A percentile compares a stretch with the other conserved stretches of the same genome.
These are phyloP conservation scores for Melitaea cinxia DNA, from an alignment of 1,140 invertebrate species.

Conservation along the genomic window DNA sequence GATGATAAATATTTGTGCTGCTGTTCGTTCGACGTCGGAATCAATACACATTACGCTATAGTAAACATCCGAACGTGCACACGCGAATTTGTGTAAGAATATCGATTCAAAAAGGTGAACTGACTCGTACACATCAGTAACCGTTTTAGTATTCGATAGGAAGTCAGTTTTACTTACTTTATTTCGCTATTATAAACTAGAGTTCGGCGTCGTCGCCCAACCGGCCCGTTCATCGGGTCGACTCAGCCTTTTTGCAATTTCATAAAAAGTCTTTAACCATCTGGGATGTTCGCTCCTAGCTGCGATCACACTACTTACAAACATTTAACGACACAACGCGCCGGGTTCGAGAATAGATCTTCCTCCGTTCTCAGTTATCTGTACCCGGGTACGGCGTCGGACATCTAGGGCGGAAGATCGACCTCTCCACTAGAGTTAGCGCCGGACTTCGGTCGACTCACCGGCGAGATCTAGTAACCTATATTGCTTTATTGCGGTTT, in stretches of 20 bases:
- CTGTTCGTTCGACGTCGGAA: conserved; percentile 44
- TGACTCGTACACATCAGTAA: conserved; percentile 53
- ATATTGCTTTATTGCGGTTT: conserved; percentile 24
- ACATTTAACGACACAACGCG: conserved; percentile 19
- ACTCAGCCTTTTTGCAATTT: conserved; percentile 54
- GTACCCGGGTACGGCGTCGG: neutral
- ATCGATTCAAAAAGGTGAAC: conserved; percentile 33
- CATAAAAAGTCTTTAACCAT: conserved; percentile 67
- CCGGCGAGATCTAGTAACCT: conserved; percentile 18
- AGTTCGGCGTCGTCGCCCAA: conserved; percentile 42
- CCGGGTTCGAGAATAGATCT: neutral
- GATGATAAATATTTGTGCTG: conserved; percentile 45
- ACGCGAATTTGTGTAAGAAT: conserved; percentile 25
- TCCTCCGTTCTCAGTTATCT: neutral
- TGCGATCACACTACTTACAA: conserved; percentile 28
- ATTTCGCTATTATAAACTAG: conserved; percentile 75
- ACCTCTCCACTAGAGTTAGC: conserved; percentile 4
- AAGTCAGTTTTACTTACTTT: conserved; percentile 76
- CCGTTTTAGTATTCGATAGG: conserved; percentile 75
- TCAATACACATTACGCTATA: conserved; percentile 49
- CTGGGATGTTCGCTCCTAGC: conserved; percentile 27
- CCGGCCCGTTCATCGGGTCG: conserved; percentile 33
- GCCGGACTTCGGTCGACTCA: conserved; percentile 20
- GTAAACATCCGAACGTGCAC: conserved; percentile 33
- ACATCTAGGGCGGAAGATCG: neutral